Percentiles rank a stretch among this genome's conserved stretches.
These are phyloP conservation scores for Melanotaenia parkinsoni DNA, from an alignment of 2,797 vertebrate genomes.

Conservation along the genomic window DNA sequence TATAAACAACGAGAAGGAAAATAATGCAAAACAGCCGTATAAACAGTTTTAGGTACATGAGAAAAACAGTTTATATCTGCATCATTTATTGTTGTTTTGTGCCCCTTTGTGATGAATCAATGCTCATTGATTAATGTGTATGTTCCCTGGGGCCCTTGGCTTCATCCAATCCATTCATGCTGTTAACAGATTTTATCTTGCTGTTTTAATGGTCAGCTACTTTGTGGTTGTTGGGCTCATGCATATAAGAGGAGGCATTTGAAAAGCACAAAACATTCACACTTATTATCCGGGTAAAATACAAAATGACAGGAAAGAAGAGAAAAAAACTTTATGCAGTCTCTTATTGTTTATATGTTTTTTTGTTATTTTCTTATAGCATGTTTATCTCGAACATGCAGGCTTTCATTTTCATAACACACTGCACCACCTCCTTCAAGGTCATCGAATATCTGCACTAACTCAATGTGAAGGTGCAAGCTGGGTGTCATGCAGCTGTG, in stretches of 20 bases:
- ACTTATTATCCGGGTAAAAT: not conserved
- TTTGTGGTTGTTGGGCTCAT: not conserved
- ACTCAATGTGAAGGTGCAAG: slow-evolving; percentile 36
- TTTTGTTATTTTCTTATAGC: not conserved
- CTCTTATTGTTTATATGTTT: not conserved
- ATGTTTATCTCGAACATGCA: not conserved
- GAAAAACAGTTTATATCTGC: too few species aligned
- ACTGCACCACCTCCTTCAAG: slow-evolving; percentile 27
- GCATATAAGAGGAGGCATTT: not conserved
- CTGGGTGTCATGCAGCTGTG: slow-evolving; percentile 49
- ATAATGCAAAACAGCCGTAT: too few species aligned
- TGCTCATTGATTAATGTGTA: not conserved
- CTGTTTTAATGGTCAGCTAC: not conserved
- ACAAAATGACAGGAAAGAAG: not conserved
- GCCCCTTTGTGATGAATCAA: not conserved
- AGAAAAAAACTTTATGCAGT: not conserved
- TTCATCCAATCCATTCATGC: not conserved
- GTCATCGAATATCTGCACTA: slow-evolving; percentile 32
- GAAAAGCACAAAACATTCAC: not conserved
- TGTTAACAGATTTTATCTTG: not conserved
- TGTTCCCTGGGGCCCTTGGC: not conserved
- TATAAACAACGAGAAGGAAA: too few species aligned
- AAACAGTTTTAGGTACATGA: too few species aligned
- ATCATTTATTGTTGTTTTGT: not conserved
- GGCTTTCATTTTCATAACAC: not conserved